Evolutionary conservation across 2,888 invertebrate genomes (phyloP), one percentile per base, ranked within the genome.

Genomic region (Mechanitis messenoides): DNA sequence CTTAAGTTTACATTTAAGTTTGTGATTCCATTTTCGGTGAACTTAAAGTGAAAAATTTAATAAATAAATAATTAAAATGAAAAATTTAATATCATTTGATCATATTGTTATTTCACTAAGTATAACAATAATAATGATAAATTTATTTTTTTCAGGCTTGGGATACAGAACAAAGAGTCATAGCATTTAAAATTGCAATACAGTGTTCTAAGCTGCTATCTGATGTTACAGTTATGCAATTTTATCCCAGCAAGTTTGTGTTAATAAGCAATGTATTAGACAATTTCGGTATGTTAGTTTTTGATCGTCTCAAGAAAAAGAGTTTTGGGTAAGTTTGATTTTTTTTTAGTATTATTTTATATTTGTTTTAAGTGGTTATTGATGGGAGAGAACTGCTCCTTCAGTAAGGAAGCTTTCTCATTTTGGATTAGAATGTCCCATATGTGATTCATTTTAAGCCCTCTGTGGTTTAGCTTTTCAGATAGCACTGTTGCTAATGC

Each of bases 221-320:
- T 2, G 97, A 98, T 79, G 94, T 96, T 3, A 94, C 94, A 62
- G 97, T 96, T 0, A 93, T 98, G 78, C 95, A 95, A 74, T 99
- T 99, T 86, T 99, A 99, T 90, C 99, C 99, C 0, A 98, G 98
- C 85, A 98, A 99, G 90, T 99, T 98, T 92, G 97, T 98, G 45
- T 92, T 99, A 20, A 95, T 99, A 60, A 98, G 98, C 11, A 98
- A 99, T 81, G 96, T 98, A 71, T 90, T 99, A 70, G 98, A 99
- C 82, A 96, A 95, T 68, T 99, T 99, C 90, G 97, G 97, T 1
- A 93, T 94, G 79, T 91, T 98, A 64, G 97, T 98, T 0, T 97
- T 95, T 79, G 94, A 96, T 67, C 91, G 98, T 68, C 87, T 98
- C 33, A 93, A 93, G 74, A 91, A 92, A 38, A 97, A 97, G 85